phyloP scores from a whole-genome alignment of 2,113 vertebrate genomes.

The Trogon melanurus region DNA sequence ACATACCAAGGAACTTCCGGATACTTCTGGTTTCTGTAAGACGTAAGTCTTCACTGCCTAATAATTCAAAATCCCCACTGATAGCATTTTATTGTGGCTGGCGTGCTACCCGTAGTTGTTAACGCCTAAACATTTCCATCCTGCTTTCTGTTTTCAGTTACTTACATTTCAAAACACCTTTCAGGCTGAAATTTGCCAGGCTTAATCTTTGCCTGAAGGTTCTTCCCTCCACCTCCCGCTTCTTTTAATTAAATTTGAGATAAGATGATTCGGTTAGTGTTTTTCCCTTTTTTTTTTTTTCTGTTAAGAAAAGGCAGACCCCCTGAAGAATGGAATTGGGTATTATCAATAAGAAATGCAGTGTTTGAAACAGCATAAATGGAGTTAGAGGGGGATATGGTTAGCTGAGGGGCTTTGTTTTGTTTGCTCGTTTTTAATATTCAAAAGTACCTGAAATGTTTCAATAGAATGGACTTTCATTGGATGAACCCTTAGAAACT shows the following conservation, averaged over 20 bases:
- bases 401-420: background rate
- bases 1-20: background rate
- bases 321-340: background rate
- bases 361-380: background rate
- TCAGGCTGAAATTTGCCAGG: conserved; percentile 59
- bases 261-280: conserved; percentile 27
- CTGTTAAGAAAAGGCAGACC: background rate
- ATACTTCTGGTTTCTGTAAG: background rate
- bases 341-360: background rate
- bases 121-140: conserved; percentile 35
- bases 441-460: background rate
- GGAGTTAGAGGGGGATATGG: background rate
- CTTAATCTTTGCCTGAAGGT: conserved; percentile 68
- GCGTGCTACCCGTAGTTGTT: background rate
- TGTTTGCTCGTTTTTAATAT: background rate
- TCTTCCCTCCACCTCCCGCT: conserved; percentile 32
- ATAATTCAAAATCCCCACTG: background rate
- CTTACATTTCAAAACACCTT: conserved; percentile 51
- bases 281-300: background rate
- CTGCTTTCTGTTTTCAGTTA: conserved; percentile 54
- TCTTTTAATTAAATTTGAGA: conserved; percentile 40
- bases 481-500: background rate
- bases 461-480: background rate
- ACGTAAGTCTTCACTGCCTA: background rate
- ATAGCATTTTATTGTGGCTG: background rate